Evolutionary conservation across 2,888 invertebrate species (phyloP).

Genomic region (Steinernema scapterisci): DNA sequence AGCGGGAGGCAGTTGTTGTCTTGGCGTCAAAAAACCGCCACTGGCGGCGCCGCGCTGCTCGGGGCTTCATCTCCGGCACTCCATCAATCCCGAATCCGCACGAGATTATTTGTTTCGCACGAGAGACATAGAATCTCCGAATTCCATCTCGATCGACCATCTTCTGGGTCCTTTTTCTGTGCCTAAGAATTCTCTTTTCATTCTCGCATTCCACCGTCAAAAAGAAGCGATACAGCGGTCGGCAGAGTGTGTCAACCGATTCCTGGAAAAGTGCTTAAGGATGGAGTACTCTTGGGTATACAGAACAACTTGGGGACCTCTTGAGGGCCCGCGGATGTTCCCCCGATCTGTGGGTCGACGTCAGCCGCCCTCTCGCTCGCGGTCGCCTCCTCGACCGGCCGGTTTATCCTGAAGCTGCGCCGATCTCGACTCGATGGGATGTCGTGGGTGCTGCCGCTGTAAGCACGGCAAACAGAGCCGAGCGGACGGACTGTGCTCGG

Average conservation of each 20-base stretch:
- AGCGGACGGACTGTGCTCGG: background rate
- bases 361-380: constrained; percentile 27
- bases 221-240: background rate
- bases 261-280: constrained; percentile 26
- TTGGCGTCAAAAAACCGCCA: background rate
- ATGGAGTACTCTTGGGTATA: constrained; percentile 20
- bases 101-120: background rate
- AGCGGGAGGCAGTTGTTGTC: background rate
- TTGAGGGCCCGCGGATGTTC: background rate
- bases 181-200: too few species aligned
- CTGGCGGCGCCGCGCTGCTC: background rate
- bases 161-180: too few species aligned
- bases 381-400: constrained; percentile 2
- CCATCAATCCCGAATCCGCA: background rate
- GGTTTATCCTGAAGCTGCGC: constrained; percentile 2
- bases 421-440: constrained; percentile 22
- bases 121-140: background rate
- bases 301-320: constrained; percentile 16
- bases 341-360: constrained; percentile 10
- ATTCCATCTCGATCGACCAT: background rate
- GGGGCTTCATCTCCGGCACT: background rate
- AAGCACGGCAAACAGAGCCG: constrained; percentile 13
- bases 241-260: background rate
- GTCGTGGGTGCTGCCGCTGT: constrained; percentile 24
- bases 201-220: background rate